Conservation (phyloP, 1,140 invertebrate genomes). For the Drosophila tsacasi region DNA sequence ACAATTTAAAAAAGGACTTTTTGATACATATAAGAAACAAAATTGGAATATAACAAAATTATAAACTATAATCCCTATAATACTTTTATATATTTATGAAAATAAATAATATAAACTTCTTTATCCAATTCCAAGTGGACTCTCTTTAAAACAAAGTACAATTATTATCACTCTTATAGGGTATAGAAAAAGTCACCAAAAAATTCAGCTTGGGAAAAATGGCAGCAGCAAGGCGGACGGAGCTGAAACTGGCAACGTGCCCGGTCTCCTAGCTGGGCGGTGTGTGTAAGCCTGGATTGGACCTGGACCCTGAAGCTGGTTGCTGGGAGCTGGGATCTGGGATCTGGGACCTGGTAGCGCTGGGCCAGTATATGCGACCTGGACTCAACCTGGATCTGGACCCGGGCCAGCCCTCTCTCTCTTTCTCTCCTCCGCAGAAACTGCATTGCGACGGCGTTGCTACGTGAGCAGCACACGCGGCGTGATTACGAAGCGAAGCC, state of each 20-base stretch:
- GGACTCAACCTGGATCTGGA: constrained; percentile 25
- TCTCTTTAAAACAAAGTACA: no score
- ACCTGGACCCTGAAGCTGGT: constrained; percentile 36
- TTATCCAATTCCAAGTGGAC: no score
- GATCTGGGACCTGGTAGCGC: constrained; percentile 25
- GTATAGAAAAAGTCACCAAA: constrained; percentile 8
- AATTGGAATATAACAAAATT: no score
- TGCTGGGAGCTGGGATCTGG: constrained; percentile 33
- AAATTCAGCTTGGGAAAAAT: constrained; percentile 13
- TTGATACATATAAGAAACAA: no score
- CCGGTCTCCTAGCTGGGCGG: constrained; percentile 18
- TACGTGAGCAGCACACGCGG: constrained; percentile 80
- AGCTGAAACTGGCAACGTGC: constrained; percentile 52
- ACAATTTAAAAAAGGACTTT: no score
- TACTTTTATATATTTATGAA: no score
- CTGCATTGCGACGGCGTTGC: constrained; percentile 55
- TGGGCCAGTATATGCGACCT: constrained; percentile 24
- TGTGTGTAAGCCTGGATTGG: constrained; percentile 25
- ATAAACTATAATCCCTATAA: no score
- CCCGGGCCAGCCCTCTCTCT: not conserved
- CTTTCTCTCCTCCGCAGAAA: not conserved
- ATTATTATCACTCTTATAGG: not conserved
- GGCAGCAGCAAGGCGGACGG: constrained; percentile 23
- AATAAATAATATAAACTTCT: no score
- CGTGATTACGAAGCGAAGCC: constrained; percentile 56